These are phyloP conservation scores for Carlito syrichta DNA, from an alignment of 2,113 vertebrate genomes.

Conservation along the genomic window DNA sequence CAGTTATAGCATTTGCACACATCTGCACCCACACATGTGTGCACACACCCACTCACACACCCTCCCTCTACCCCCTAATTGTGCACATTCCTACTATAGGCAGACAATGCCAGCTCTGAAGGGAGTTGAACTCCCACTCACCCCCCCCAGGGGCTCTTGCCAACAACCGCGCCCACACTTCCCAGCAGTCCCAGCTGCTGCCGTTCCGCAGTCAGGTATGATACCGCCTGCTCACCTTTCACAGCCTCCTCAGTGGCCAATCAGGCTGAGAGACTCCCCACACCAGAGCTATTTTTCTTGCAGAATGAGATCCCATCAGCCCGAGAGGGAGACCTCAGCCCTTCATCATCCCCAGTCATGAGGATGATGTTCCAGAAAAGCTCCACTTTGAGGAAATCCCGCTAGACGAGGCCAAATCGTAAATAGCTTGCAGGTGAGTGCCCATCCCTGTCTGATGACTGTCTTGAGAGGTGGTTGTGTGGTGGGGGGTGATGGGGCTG, in stretches of 20 bases:
- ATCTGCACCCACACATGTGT: background rate
- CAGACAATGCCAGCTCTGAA: background rate
- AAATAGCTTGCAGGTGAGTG: background rate
- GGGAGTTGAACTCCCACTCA: conserved; percentile 7
- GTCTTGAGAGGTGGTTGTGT: background rate
- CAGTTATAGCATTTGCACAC: background rate
- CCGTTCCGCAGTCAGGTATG: background rate
- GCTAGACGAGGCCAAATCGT: background rate
- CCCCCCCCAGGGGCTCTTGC: background rate
- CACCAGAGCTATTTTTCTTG: background rate
- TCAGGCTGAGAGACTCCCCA: background rate
- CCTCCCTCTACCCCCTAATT: background rate
- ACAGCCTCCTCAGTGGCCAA: background rate
- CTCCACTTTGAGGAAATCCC: background rate
- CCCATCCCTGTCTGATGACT: background rate
- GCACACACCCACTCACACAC: fast-evolving
- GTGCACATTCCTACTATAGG: background rate
- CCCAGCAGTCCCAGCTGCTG: background rate
- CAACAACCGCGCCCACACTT: background rate
- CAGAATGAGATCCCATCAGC: background rate
- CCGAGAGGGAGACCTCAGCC: background rate
- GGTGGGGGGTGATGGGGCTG: background rate
- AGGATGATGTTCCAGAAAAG: background rate
- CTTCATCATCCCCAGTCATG: fast-evolving
- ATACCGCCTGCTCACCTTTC: background rate